Evolutionary conservation across 2,888 invertebrate species (phyloP), one percentile per base, ranked within the genome.

Genomic region (Antitype chi): DNA sequence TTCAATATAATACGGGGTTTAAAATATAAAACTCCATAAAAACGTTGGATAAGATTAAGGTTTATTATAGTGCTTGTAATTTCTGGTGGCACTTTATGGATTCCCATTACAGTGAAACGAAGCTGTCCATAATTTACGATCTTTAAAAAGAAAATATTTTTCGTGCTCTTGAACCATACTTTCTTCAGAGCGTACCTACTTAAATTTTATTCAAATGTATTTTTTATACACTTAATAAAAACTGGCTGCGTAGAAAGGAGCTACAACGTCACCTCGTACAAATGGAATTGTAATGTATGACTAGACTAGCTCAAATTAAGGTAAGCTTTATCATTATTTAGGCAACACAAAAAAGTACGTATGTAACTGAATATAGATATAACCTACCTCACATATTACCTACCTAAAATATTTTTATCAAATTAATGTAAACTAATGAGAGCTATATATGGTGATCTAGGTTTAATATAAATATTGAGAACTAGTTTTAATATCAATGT

Each of bases 101-200:
- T 85, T 82, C 80, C 80, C 79, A 82, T 89, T 86, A 84, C 82
- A 85, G 81, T 85, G 87, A 86, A 89, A 90, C 80, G 88, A 89
- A 88, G 85, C 83, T 78, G 83, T 87, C 84, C 87, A 85, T 89
- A 90, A 91, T 90, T 90, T 90, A 90, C 87, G 85, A 76, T 82
- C 81, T 87, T 88, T 87, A 87, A 89, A 91, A 90, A 89, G 79
- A 87, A 87, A 90, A 88, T 87, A 80, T 89, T 87, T 81, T 82
- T 81, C 74, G 64, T 80, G 78, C 81, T 84, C 78, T 71, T 74
- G 49, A 74, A 73, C 69, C 70, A 60, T 60, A 69, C 23, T 84
- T 49, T 70, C 55, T 72, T 62, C 53, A 17, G 13, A 52, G 55
- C 63, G 28, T 68, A 80, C 43, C 49, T 74, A 20, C 76, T 52